phyloP scores from a whole-genome alignment of 2,113 vertebrate species.

The Leptodactylus fuscus region DNA sequence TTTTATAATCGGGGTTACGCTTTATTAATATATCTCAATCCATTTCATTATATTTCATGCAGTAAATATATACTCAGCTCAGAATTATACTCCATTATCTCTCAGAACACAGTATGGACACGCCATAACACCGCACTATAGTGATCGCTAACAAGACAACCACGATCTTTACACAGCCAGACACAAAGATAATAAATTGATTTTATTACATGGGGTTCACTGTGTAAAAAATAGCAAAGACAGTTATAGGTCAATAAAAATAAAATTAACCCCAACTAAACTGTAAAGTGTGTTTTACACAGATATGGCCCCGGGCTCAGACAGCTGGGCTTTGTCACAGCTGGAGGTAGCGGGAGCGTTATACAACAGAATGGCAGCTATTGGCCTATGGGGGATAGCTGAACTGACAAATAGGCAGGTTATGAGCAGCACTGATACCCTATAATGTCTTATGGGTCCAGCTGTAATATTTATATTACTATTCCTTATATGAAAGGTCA shows the following conservation, averaged over 20 bases:
- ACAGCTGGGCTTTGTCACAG: constrained; percentile 22
- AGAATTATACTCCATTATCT: neutral
- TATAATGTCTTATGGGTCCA: neutral
- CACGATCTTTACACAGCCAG: neutral
- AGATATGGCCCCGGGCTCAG: neutral
- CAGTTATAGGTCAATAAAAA: constrained; percentile 43
- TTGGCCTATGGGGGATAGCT: neutral
- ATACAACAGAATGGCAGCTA: neutral
- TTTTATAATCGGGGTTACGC: too few relatives aligned
- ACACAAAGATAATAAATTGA: constrained; percentile 20
- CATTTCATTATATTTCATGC: neutral
- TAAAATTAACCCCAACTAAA: constrained; percentile 6
- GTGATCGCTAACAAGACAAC: constrained; percentile 9
- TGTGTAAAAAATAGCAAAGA: constrained; percentile 36
- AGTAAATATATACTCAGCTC: neutral
- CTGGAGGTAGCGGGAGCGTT: constrained; percentile 13
- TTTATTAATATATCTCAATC: too few relatives aligned
- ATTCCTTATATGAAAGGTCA: neutral
- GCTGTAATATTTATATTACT: neutral
- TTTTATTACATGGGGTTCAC: constrained; percentile 38
- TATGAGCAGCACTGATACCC: neutral
- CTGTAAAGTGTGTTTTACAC: neutral
- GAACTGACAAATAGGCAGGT: neutral
- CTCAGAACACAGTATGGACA: constrained; percentile 9
- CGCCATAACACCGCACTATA: neutral